phyloP scores from a whole-genome alignment of 2,797 vertebrate genomes.

The Cynopterus sphinx region DNA sequence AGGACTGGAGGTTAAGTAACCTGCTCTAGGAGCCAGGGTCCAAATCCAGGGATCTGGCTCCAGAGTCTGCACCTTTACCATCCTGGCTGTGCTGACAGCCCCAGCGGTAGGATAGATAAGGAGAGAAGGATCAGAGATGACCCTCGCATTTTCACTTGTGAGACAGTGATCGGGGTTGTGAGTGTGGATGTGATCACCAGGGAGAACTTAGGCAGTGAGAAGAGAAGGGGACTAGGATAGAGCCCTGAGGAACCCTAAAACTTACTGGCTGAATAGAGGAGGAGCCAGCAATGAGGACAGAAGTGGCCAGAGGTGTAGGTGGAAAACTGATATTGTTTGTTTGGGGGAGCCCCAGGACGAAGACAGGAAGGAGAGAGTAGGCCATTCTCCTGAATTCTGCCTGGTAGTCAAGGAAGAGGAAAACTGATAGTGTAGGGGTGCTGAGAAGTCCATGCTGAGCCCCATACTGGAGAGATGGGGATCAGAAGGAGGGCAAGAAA shows the following conservation, averaged over 20 bases:
- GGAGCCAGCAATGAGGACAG: not conserved
- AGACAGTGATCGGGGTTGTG: not conserved
- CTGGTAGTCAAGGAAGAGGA: not conserved
- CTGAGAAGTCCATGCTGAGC: not conserved
- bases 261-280: not conserved
- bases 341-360: not conserved
- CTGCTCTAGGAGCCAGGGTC: not conserved
- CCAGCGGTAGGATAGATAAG: not conserved
- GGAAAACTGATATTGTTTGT: not conserved
- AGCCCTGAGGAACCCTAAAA: not conserved
- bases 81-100: not conserved
- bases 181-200: not conserved
- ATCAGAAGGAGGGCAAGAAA: not conserved
- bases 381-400: not conserved
- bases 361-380: not conserved
- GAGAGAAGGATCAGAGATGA: no score
- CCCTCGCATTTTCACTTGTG: not conserved
- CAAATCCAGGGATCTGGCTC: not conserved
- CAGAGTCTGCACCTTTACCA: not conserved
- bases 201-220: not conserved
- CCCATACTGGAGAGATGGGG: not conserved
- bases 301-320: not conserved
- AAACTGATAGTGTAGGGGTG: not conserved
- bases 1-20: not conserved
- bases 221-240: not conserved